A percentile compares a stretch with the other conserved stretches of the same genome.
Conservation (phyloP, 2,797 vertebrate genomes). For the Chaetodon trifasciatus region DNA sequence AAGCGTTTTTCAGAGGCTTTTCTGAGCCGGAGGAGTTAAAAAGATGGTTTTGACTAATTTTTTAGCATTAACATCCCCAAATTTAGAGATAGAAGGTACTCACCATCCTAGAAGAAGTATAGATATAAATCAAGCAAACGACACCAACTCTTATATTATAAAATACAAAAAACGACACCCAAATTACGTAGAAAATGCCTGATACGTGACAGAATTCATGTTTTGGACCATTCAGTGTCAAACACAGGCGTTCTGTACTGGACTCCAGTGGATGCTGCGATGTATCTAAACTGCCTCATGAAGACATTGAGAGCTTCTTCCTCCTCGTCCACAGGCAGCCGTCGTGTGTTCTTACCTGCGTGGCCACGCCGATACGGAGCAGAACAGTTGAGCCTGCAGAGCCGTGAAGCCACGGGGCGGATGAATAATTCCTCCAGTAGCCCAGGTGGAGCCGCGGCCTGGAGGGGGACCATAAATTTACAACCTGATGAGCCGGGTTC, state of each 20-base stretch:
- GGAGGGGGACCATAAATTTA: constrained; percentile 48
- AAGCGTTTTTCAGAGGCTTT: too few species aligned
- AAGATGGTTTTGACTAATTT: too few species aligned
- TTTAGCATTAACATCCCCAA: too few species aligned
- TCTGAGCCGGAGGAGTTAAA: neutral
- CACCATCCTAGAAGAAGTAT: neutral
- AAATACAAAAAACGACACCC: too few species aligned
- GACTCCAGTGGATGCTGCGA: too few species aligned
- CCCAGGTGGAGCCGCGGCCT: constrained; percentile 38
- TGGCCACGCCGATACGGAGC: neutral
- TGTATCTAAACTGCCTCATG: too few species aligned
- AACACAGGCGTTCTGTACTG: too few species aligned
- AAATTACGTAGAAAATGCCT: too few species aligned
- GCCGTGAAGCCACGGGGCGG: constrained; percentile 24
- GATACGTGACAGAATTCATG: too few species aligned
- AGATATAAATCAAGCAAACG: neutral
- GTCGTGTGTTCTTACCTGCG: constrained; percentile 7
- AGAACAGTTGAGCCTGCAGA: constrained; percentile 32
- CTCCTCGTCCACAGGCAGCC: too few species aligned
- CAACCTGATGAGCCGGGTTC: constrained; percentile 57
- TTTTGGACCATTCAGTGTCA: too few species aligned
- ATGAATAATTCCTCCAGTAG: constrained; percentile 49
- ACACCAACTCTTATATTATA: too few species aligned
- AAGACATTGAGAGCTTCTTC: neutral
- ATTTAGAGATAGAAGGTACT: neutral